A percentile compares a stretch with the other conserved stretches of the same genome.
Conservation (phyloP, 2,113 vertebrate genomes). For the Phaethon lepturus region DNA sequence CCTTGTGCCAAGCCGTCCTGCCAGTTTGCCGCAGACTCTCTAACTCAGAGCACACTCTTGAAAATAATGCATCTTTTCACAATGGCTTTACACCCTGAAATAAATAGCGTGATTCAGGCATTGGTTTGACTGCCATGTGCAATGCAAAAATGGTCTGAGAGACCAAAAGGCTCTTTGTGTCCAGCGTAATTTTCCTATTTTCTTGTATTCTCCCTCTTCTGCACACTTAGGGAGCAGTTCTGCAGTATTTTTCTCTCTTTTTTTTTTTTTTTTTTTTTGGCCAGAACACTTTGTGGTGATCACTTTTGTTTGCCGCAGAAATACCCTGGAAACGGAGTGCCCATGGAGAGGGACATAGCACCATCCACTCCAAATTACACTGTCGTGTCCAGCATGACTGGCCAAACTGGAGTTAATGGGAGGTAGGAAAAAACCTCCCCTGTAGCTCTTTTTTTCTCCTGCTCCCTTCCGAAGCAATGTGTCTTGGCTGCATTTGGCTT, state of each 20-base stretch:
- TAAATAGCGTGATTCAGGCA: slow-evolving; percentile 53
- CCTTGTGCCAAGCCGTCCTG: slow-evolving; percentile 37
- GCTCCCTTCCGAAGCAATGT: slow-evolving; percentile 24
- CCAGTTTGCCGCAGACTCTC: slow-evolving; percentile 6
- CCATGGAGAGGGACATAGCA: neutral
- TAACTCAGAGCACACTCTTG: slow-evolving; percentile 15
- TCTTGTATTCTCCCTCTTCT: neutral
- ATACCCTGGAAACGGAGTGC: neutral
- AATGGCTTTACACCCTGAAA: slow-evolving; percentile 70
- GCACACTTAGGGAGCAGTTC: neutral
- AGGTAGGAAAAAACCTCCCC: slow-evolving; percentile 25
- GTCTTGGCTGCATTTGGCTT: slow-evolving; percentile 49
- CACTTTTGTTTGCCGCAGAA: slow-evolving; percentile 17
- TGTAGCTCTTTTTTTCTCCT: neutral
- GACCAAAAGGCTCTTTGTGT: slow-evolving; percentile 49
- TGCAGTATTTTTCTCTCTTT: neutral
- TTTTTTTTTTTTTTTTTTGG: neutral
- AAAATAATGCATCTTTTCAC: slow-evolving; percentile 51
- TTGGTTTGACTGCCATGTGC: slow-evolving; percentile 49
- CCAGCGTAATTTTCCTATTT: slow-evolving; percentile 7
- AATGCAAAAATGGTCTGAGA: slow-evolving; percentile 25
- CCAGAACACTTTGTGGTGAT: neutral
- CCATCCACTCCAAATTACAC: neutral
- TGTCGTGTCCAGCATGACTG: neutral
- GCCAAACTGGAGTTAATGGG: slow-evolving; percentile 28